A percentile compares a stretch with the other conserved stretches of the same genome.
phyloP scores from a whole-genome alignment of 1,140 invertebrate genomes.

The Lepidurus arcticus region DNA sequence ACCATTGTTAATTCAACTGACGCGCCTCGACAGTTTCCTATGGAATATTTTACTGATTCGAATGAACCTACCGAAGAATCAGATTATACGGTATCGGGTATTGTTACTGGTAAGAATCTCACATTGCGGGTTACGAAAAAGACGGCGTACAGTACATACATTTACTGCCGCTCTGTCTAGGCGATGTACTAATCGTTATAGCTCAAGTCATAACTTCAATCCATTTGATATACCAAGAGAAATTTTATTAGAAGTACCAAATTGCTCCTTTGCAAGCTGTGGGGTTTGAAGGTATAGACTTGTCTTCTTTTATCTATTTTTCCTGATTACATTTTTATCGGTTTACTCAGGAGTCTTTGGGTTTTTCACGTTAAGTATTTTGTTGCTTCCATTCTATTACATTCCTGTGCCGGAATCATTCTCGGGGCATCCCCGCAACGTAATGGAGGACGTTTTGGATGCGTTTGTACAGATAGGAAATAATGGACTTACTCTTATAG shows the following conservation, averaged over 20 bases:
- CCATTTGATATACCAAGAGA: slow-evolving; percentile 93
- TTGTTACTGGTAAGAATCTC: not conserved
- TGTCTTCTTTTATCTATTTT: slow-evolving; percentile 23
- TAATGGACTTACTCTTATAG: slow-evolving; percentile 56
- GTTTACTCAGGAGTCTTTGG: slow-evolving; percentile 66
- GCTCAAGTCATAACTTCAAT: slow-evolving; percentile 80
- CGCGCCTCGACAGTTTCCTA: slow-evolving; percentile 45
- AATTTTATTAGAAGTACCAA: slow-evolving; percentile 71
- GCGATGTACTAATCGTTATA: slow-evolving; percentile 84
- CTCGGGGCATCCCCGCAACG: slow-evolving; percentile 63
- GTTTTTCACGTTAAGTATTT: slow-evolving; percentile 61
- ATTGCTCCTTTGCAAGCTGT: slow-evolving; percentile 75
- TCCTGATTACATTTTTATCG: slow-evolving; percentile 29
- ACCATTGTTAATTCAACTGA: slow-evolving; percentile 67
- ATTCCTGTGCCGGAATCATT: slow-evolving; percentile 68
- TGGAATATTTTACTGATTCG: no score
- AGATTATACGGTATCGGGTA: not conserved
- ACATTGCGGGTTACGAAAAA: not conserved
- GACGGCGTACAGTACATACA: not conserved
- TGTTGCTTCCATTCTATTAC: slow-evolving; percentile 79
- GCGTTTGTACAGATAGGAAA: slow-evolving; percentile 72
- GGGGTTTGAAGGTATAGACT: not conserved
- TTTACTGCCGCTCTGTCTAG: slow-evolving; percentile 41
- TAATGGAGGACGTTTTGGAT: slow-evolving; percentile 78
- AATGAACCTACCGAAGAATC: not conserved